Evolutionary conservation across 1,140 invertebrate species (phyloP).

Genomic region (Pachyrhynchus sulphureomaculatus): DNA sequence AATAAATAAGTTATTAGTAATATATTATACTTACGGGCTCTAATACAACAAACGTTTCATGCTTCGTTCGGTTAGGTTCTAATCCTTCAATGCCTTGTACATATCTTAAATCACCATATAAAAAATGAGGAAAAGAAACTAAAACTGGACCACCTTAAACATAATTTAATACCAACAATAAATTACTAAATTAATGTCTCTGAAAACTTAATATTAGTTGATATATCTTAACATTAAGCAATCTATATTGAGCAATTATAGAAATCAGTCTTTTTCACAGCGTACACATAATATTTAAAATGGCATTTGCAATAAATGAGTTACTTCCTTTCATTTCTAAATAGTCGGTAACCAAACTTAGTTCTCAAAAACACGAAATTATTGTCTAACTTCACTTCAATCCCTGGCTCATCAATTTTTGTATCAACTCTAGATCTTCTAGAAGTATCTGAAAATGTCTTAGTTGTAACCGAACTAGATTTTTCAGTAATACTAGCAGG

Average conservation of each 20-base stretch:
- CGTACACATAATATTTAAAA: neutral
- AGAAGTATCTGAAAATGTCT: too few relatives aligned
- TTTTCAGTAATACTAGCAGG: too few relatives aligned
- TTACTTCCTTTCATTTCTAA: neutral
- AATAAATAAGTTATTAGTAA: too few relatives aligned
- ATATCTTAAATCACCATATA: constrained; percentile 41
- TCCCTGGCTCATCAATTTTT: neutral
- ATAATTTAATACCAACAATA: too few relatives aligned
- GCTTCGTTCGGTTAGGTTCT: constrained; percentile 29
- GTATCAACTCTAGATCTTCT: neutral
- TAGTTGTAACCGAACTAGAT: too few relatives aligned
- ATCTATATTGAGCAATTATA: too few relatives aligned
- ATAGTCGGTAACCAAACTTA: constrained; percentile 12
- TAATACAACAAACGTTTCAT: constrained; percentile 38
- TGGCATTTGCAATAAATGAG: neutral
- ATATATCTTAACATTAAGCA: too few relatives aligned
- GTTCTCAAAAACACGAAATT: constrained; percentile 16
- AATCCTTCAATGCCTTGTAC: constrained; percentile 33
- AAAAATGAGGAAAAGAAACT: constrained; percentile 45
- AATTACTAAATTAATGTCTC: too few relatives aligned
- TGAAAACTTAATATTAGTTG: too few relatives aligned
- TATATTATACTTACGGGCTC: constrained; percentile 45
- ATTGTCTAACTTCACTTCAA: constrained; percentile 6
- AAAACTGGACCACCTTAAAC: constrained; percentile 46
- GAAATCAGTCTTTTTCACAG: too few relatives aligned